A percentile compares a stretch with the other conserved stretches of the same genome.
Conservation (phyloP, 2,888 invertebrate species). For the Papilio protenor region DNA sequence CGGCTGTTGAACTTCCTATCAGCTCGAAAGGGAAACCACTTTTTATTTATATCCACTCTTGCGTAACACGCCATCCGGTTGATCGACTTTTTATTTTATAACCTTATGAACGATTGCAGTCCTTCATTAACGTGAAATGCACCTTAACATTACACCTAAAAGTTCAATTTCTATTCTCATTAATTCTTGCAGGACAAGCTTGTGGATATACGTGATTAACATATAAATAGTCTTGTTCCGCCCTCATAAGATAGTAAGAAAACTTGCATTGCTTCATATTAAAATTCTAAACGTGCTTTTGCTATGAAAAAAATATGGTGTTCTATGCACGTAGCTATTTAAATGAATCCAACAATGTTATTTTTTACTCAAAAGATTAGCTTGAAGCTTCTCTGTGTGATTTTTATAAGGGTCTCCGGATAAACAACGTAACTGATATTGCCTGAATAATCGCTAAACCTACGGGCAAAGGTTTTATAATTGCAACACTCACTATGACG, state of each 20-base stretch:
- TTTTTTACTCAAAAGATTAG: neutral
- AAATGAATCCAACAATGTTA: conserved; percentile 10
- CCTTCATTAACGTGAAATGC: conserved; percentile 3
- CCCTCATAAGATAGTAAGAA: conserved; percentile 39
- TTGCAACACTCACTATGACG: no score
- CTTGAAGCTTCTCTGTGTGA: neutral
- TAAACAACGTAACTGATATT: neutral
- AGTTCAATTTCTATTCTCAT: conserved; percentile 34
- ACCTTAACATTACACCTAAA: neutral
- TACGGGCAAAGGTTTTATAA: neutral
- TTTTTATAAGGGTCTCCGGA: neutral
- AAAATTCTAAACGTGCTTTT: conserved; percentile 7
- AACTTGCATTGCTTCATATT: conserved; percentile 12
- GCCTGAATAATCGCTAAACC: neutral
- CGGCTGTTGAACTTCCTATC: conserved; percentile 75
- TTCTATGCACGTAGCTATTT: neutral
- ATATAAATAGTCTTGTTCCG: conserved; percentile 53
- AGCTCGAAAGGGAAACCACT: conserved; percentile 74
- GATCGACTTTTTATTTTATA: conserved; percentile 71
- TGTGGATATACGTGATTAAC: conserved; percentile 49
- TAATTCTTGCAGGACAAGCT: conserved; percentile 41
- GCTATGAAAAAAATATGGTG: conserved; percentile 7
- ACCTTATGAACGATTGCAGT: conserved; percentile 56
- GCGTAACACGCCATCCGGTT: conserved; percentile 74
- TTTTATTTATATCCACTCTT: conserved; percentile 73